These are phyloP conservation scores for Papilio helenus DNA, from an alignment of 1,140 invertebrate genomes.

Conservation along the genomic window DNA sequence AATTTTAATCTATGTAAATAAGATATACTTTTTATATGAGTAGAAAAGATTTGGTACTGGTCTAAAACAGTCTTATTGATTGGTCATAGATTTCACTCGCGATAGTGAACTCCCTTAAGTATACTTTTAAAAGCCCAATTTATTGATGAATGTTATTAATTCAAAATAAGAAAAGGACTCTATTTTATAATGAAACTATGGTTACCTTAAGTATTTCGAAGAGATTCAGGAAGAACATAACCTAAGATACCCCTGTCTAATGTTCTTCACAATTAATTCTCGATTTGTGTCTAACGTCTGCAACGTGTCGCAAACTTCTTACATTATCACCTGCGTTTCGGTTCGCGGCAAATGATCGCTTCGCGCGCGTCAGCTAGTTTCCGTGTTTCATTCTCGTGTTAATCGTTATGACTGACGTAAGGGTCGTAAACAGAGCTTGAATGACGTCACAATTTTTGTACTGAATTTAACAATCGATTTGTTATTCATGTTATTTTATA, in stretches of 20 bases:
- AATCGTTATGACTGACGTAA: slow-evolving; percentile 8
- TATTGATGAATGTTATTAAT: not conserved
- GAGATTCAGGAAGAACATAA: not conserved
- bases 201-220: not conserved
- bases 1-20: not conserved
- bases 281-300: not conserved
- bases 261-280: slow-evolving; percentile 12
- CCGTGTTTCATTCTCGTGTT: slow-evolving; percentile 10
- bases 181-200: not conserved
- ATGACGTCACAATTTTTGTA: not conserved
- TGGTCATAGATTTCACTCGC: no score
- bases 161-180: not conserved
- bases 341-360: not conserved
- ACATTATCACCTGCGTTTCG: not conserved
- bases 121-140: not conserved
- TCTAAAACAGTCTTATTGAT: no score
- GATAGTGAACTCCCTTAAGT: not conserved
- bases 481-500: not conserved
- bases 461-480: not conserved
- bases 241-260: not conserved
- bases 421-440: slow-evolving; percentile 3
- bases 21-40: not conserved
- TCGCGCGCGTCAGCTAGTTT: not conserved
- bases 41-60: not conserved
- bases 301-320: not conserved